A percentile compares a stretch with the other conserved stretches of the same genome.
Evolutionary conservation across 2,797 vertebrate species (phyloP).

Genomic region (Microctenopoma steveboyesi): DNA sequence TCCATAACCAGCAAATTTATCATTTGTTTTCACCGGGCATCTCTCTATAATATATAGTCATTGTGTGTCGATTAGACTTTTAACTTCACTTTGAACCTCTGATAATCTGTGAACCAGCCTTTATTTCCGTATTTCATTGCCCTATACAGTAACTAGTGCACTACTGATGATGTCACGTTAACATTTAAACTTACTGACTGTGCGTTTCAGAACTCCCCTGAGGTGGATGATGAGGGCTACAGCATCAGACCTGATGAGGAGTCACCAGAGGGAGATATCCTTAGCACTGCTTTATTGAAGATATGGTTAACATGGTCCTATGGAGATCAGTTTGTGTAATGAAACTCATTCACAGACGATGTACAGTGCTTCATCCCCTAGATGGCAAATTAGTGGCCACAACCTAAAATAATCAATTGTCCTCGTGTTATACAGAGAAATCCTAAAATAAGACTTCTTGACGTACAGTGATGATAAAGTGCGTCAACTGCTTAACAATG

Average conservation of each 20-base stretch:
- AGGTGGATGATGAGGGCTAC: constrained; percentile 97
- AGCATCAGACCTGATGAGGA: constrained; percentile 96
- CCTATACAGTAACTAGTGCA: neutral
- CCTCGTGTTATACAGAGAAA: constrained; percentile 1
- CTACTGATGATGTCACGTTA: neutral
- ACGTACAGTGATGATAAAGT: neutral
- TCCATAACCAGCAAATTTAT: constrained; percentile 2
- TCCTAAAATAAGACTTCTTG: neutral
- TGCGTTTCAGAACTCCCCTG: constrained; percentile 90
- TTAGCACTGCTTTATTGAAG: constrained; percentile 39
- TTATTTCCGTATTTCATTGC: neutral
- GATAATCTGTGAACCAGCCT: neutral
- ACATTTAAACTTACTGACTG: constrained; percentile 7
- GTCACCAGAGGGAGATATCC: constrained; percentile 82
- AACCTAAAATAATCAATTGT: neutral
- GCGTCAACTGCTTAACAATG: neutral
- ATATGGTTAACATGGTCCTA: neutral
- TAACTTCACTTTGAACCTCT: neutral
- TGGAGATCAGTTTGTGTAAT: neutral
- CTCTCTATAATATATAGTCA: neutral
- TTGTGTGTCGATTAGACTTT: neutral
- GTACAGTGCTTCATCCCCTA: neutral
- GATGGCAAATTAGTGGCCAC: constrained; percentile 3
- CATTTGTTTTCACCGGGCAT: neutral
- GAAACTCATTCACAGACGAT: neutral